Evolutionary conservation across 2,113 vertebrate genomes (phyloP).

Genomic region (Chaetorhynchus papuensis): DNA sequence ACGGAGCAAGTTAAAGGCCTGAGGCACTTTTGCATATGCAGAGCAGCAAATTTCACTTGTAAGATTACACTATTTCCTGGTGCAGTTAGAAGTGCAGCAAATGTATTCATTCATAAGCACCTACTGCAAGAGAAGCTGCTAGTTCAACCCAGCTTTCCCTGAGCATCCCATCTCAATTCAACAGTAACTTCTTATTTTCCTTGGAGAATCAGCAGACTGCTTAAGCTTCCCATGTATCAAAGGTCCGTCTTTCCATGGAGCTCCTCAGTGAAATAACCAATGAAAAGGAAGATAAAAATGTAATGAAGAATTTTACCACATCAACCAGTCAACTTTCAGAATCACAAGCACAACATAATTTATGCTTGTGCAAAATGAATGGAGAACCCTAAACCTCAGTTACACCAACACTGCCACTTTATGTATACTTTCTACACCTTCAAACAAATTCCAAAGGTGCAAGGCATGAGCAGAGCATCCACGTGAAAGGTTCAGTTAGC

Average conservation of each 20-base stretch:
- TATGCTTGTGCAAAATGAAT: background rate
- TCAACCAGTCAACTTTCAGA: background rate
- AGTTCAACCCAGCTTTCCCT: background rate
- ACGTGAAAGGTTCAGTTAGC: background rate
- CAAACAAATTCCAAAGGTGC: background rate
- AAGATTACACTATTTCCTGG: background rate
- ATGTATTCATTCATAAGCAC: fast-evolving
- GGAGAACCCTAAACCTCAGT: background rate
- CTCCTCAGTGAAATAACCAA: background rate
- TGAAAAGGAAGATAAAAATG: background rate
- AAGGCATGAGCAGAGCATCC: background rate
- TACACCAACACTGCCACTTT: background rate
- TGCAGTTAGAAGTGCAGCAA: background rate
- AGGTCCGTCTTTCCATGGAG: background rate
- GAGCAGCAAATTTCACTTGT: background rate
- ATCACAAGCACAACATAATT: background rate
- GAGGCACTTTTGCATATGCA: background rate
- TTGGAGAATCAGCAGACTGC: background rate
- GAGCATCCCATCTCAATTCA: background rate
- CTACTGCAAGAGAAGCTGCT: background rate
- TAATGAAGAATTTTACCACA: background rate
- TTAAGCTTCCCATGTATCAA: background rate
- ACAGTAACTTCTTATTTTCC: background rate
- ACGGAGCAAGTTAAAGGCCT: background rate
- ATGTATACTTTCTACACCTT: background rate